Conservation (phyloP, 2,888 invertebrate species). For the Physocephala rufipes region DNA sequence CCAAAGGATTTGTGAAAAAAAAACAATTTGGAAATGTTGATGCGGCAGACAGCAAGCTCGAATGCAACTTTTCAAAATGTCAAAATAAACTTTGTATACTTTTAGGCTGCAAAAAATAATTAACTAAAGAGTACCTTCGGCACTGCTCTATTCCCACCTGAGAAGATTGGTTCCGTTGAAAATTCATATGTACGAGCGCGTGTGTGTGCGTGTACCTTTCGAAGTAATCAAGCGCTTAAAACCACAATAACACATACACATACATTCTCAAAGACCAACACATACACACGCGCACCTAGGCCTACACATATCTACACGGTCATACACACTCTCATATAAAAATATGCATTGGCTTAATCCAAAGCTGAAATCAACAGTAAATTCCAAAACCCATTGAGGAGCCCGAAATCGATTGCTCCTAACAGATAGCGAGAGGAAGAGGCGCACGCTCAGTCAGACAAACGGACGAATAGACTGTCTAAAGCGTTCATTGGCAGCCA, state of each 20-base stretch:
- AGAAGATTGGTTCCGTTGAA: too few species aligned
- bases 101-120: conserved; percentile 29
- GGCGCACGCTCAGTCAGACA: neutral
- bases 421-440: neutral
- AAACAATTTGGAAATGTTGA: conserved; percentile 2
- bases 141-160: too few species aligned
- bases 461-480: neutral
- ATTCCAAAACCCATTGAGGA: neutral
- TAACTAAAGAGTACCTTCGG: conserved; percentile 6
- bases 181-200: neutral
- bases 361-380: neutral
- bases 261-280: conserved; percentile 1
- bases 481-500: conserved; percentile 9
- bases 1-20: too few species aligned
- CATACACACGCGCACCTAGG: conserved; percentile 14
- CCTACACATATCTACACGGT: neutral
- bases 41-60: neutral
- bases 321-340: conserved; percentile 1
- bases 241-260: conserved; percentile 14
- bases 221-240: conserved; percentile 32
- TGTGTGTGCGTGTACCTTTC: conserved; percentile 10
- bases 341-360: neutral
- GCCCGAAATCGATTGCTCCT: conserved; percentile 31
- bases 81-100: conserved; percentile 32
- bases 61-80: neutral